Percentiles rank a stretch among this genome's conserved stretches.
Conservation (phyloP, 2,113 vertebrate species). For the Chitala chitala region DNA sequence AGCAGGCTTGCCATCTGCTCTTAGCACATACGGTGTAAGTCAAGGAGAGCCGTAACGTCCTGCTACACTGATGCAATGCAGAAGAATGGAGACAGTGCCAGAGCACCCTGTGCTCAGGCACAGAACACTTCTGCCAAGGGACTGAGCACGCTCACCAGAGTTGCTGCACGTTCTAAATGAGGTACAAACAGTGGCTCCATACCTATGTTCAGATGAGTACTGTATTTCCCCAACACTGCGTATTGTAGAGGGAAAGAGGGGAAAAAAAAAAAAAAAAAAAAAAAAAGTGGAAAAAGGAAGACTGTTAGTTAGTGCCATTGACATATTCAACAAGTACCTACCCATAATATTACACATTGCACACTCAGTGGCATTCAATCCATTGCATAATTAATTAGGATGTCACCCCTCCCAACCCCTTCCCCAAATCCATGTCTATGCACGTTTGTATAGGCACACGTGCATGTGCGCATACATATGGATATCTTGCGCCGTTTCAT, state of each 20-base stretch:
- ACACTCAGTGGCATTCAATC: neutral
- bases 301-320: neutral
- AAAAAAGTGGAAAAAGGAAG: constrained; percentile 1
- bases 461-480: neutral
- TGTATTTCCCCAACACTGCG: constrained; percentile 91
- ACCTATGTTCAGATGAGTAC: constrained; percentile 85
- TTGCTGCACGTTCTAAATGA: neutral
- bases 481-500: too few species aligned
- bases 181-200: constrained; percentile 25
- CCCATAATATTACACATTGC: neutral
- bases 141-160: neutral
- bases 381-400: neutral
- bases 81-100: neutral
- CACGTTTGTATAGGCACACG: neutral
- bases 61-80: neutral
- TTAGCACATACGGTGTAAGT: too few species aligned
- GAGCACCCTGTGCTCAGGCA: neutral
- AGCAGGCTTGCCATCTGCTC: too few species aligned
- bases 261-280: neutral
- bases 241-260: constrained; percentile 10
- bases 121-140: neutral
- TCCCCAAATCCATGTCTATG: too few species aligned
- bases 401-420: too few species aligned
- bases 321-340: neutral
- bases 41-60: too few species aligned